phyloP scores from a whole-genome alignment of 2,888 invertebrate genomes.

The Apodemia duryi region DNA sequence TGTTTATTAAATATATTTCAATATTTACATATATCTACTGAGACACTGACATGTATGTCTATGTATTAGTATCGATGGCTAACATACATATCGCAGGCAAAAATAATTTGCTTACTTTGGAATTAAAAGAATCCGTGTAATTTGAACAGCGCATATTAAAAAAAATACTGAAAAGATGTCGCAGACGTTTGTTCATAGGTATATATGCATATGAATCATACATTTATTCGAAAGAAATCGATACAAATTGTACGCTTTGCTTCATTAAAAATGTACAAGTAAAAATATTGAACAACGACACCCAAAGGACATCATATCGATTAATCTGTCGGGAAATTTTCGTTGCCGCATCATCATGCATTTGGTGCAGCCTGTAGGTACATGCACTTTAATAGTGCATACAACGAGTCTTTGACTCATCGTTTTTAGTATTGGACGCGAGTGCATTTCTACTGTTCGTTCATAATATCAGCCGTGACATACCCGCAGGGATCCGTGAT shows the following conservation, averaged over 20 bases:
- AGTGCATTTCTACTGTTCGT: slow-evolving; percentile 41
- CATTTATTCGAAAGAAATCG: not conserved
- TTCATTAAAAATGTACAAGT: not conserved
- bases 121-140: too few relatives aligned
- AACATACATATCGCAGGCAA: too few relatives aligned
- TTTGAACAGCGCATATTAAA: too few relatives aligned
- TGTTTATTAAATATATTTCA: too few relatives aligned
- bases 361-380: slow-evolving; percentile 4
- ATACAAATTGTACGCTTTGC: not conserved
- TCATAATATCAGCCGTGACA: slow-evolving; percentile 15
- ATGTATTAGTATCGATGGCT: too few relatives aligned
- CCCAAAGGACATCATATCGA: not conserved
- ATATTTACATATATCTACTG: too few relatives aligned
- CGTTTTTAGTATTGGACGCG: slow-evolving; percentile 39
- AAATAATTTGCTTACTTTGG: too few relatives aligned
- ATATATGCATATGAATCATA: not conserved
- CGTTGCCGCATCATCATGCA: not conserved
- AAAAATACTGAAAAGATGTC: too few relatives aligned
- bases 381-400: slow-evolving; percentile 4
- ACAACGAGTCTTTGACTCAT: slow-evolving; percentile 27
- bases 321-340: slow-evolving; percentile 1
- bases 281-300: not conserved
- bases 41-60: too few relatives aligned
- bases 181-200: too few relatives aligned
- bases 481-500: slow-evolving; percentile 31